Percentiles rank a stretch among this genome's conserved stretches.
These are phyloP conservation scores for Anthophora plumipes DNA, from an alignment of 2,888 invertebrate genomes.

Conservation along the genomic window DNA sequence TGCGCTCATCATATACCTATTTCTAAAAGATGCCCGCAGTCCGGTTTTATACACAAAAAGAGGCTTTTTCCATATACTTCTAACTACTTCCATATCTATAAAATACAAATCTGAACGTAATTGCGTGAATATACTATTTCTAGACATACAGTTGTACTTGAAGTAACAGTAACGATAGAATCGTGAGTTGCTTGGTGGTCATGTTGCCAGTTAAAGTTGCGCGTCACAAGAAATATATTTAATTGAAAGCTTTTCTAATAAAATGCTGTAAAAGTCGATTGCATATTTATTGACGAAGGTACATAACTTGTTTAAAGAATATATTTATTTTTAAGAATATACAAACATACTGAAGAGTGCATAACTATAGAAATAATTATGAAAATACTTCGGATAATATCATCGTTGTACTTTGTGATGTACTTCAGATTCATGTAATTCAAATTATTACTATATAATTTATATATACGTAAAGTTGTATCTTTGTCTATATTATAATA, in stretches of 20 bases:
- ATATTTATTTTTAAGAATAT: not conserved
- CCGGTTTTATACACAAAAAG: slow-evolving; percentile 77
- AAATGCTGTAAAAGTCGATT: not conserved
- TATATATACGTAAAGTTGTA: not conserved
- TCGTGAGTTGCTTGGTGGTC: slow-evolving; percentile 22
- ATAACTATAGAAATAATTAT: not conserved
- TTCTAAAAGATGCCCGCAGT: slow-evolving; percentile 73
- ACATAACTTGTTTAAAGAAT: not conserved
- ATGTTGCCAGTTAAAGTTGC: slow-evolving; percentile 41
- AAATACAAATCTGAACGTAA: slow-evolving; percentile 9
- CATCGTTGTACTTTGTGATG: not conserved
- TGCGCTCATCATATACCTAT: slow-evolving; percentile 72
- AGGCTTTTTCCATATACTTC: slow-evolving; percentile 78
- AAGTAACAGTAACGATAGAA: slow-evolving; percentile 33
- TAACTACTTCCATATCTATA: slow-evolving; percentile 79
- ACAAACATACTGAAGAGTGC: not conserved
- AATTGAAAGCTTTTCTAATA: not conserved
- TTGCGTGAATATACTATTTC: not conserved
- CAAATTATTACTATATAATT: too few relatives aligned
- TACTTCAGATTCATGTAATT: not conserved
- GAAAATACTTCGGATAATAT: not conserved
- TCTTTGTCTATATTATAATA: not conserved
- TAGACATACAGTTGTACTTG: slow-evolving; percentile 13
- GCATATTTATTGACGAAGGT: not conserved
- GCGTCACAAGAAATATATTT: slow-evolving; percentile 35